A percentile compares a stretch with the other conserved stretches of the same genome.
Conservation (phyloP, 2,888 invertebrate species). For the Mimumesa dahlbomi region DNA sequence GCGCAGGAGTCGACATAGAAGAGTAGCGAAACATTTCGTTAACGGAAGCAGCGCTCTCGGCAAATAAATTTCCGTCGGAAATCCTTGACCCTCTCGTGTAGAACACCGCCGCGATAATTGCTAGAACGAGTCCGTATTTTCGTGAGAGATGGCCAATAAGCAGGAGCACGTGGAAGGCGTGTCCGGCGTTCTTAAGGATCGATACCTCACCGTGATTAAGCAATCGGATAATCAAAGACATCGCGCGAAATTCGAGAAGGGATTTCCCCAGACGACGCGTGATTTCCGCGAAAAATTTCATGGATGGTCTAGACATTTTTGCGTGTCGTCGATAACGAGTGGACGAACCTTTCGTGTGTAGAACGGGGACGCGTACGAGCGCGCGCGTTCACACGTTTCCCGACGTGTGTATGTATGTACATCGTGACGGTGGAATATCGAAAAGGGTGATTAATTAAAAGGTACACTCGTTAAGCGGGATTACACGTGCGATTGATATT, state of each 20-base stretch:
- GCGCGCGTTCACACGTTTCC: slow-evolving; percentile 22
- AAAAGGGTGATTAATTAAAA: slow-evolving; percentile 75
- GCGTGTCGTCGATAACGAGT: too few species aligned
- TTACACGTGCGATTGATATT: slow-evolving; percentile 76
- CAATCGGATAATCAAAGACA: slow-evolving; percentile 30
- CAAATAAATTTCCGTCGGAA: slow-evolving; percentile 1
- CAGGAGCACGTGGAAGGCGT: slow-evolving; percentile 72
- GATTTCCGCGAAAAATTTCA: too few species aligned
- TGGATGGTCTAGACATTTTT: too few species aligned
- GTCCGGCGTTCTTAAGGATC: slow-evolving; percentile 53
- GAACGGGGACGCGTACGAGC: too few species aligned
- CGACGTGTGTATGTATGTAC: slow-evolving; percentile 1
- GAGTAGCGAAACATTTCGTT: too few species aligned
- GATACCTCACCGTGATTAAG: slow-evolving; percentile 50
- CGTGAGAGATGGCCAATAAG: slow-evolving; percentile 73
- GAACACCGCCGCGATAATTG: slow-evolving; percentile 70
- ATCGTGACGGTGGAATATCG: slow-evolving; percentile 65
- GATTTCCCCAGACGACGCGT: too few species aligned
- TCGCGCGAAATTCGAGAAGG: background rate
- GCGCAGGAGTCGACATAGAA: too few species aligned
- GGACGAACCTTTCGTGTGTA: too few species aligned
- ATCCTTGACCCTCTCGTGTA: slow-evolving; percentile 44
- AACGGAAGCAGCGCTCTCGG: background rate
- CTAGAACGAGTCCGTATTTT: slow-evolving; percentile 61
- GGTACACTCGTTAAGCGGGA: slow-evolving; percentile 74